Percentiles rank a stretch among this genome's conserved stretches.
phyloP scores from a whole-genome alignment of 2,113 vertebrate species.

The Pygathrix nemaeus region DNA sequence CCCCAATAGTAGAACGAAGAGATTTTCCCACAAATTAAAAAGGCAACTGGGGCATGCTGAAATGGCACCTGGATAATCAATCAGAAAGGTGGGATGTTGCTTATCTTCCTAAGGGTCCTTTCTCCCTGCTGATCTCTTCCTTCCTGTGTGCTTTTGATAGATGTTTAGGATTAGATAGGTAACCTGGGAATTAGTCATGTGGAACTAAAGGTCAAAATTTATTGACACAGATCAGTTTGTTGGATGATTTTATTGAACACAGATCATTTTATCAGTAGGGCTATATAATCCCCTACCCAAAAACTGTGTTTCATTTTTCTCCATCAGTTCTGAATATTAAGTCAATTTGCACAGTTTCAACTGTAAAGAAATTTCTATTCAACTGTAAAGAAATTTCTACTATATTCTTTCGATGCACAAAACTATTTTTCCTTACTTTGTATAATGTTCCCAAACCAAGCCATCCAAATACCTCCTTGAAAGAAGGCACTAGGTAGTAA shows the following conservation, averaged over 20 bases:
- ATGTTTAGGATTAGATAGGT: slow-evolving; percentile 41
- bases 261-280: slow-evolving; percentile 24
- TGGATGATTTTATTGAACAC: slow-evolving; percentile 25
- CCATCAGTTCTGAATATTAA: slow-evolving; percentile 13
- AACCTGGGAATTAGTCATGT: slow-evolving; percentile 22
- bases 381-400: slow-evolving; percentile 8
- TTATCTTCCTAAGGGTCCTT: slow-evolving; percentile 16
- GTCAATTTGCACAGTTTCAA: not conserved
- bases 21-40: slow-evolving; percentile 39
- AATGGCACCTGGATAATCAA: slow-evolving; percentile 51
- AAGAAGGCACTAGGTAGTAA: slow-evolving; percentile 68
- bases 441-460: not conserved
- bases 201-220: slow-evolving; percentile 43
- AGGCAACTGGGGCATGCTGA: not conserved
- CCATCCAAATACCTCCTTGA: slow-evolving; percentile 4
- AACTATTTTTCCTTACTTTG: slow-evolving; percentile 4
- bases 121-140: slow-evolving; percentile 42
- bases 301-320: not conserved
- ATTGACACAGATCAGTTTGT: slow-evolving; percentile 42
- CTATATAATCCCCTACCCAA: not conserved
- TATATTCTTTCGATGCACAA: not conserved
- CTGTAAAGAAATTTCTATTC: slow-evolving; percentile 8
- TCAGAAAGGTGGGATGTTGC: slow-evolving; percentile 30
- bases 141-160: slow-evolving; percentile 55
- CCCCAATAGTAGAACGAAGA: not conserved